Base-by-base conservation (phyloP, 2,888 invertebrate genomes). In the Blera fallax region DNA sequence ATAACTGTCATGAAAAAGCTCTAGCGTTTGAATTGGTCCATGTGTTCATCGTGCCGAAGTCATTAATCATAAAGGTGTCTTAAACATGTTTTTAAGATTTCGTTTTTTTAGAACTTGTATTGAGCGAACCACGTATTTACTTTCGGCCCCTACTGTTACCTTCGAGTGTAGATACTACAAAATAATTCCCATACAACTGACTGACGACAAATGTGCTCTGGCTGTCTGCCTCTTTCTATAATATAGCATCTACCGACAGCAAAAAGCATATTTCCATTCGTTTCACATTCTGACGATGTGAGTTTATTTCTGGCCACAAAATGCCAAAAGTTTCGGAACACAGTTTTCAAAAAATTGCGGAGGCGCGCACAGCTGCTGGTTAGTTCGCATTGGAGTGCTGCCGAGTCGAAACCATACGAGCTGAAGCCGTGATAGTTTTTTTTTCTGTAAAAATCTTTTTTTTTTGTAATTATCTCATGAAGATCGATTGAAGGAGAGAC, bases 351-450 rank as follows among this genome's bases (percentile, higher is more conserved):
- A 72, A 67, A 81, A 85, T 76, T 85, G 85, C 85, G 85, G 85
- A 85, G 85, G 85, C 85, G 85, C 76, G 52, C 81, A 85, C 81
- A 85, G 76, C 85, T 81, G 85, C 85, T 80, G n/a, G 50, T 85
- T 85, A 85, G 85, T 85, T 81, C 81, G 56, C 72, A 77, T 85
- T 85, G 76, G 62, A 85, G 81, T 85, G 81, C 77, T 81, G 76
- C 21, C 85, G 85, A 70, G 85, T 81, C 67, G 16, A 77, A 76
- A 77, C 45, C 85, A 76, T 50, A 18, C 72, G 60, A 37, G 29
- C 37, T 43, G 52, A 73, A 62, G 18, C 34, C 64, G 40, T 60
- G n/a, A 73, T 78, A 78, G 24, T 56, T 40, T 62, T 48, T 27
- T 45, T 58, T 50, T 69, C 18, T 37, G 16, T 8, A 27, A 21